Evolutionary conservation across 1,140 invertebrate species (phyloP), one percentile per base, ranked within the genome.

Genomic region (Aplysia californica): DNA sequence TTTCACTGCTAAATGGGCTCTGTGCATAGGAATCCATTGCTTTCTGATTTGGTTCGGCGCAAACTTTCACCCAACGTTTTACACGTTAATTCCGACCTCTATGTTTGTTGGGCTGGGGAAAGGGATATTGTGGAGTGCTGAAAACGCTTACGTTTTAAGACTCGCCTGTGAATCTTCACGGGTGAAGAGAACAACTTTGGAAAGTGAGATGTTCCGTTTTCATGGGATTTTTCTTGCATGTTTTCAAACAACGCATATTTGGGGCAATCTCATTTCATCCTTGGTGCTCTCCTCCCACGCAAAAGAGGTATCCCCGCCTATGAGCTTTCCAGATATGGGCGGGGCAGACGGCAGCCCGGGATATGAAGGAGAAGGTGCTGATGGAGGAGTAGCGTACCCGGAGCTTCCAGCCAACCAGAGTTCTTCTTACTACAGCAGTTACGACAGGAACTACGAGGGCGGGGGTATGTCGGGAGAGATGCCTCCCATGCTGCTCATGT

Each of bases 181-280:
- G 41, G 77, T 83, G 15, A 82, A 81, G 0, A 82, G 80, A 41
- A 84, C 85, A 36, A 77, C 84, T 26, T 73, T 87, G 23, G 87
- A 88, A 38, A 82, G 83, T 29, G 85, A 89, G 67, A 83, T 87
- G 75, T 87, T 88, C 66, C 80, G 87, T n/a, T 89, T 88, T 68
- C 86, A 89, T 75, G 87, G 87, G 18, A 84, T 89, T 75, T 89
- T 89, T 78, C 77, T 89, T n/a, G 88, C 88, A 18, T 88, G 88
- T 72, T 88, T 89, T 77, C 88, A 89, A 69, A 87, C 88, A 10
- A 89, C 88, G n/a, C 88, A 89, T 79, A 87, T 89, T 38, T 89
- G 87, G 86, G 88, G 88, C 3, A 89, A 89, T 75, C 80, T 89
- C 2, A 84, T 89, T 44, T 88, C 87, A 2, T 88, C 87, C 0